These are phyloP conservation scores for Lophura swinhoii DNA, from an alignment of 2,797 vertebrate species.

Conservation along the genomic window DNA sequence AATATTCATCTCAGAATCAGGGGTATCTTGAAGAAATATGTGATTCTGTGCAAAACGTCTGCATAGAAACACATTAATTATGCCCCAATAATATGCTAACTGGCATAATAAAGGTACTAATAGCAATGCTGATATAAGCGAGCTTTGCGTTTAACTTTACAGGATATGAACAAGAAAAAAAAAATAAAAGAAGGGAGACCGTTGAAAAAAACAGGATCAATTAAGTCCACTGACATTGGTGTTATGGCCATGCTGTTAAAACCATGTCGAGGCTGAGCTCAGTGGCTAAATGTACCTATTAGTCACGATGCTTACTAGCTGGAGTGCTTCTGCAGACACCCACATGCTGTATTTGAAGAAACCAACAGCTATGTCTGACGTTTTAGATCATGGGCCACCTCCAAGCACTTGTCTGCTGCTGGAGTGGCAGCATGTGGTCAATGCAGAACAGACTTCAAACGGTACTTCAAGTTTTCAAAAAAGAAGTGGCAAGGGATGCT, in stretches of 20 bases:
- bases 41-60: background rate
- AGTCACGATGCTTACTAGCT: background rate
- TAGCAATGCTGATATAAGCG: background rate
- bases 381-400: background rate
- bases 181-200: background rate
- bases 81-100: background rate
- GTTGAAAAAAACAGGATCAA: background rate
- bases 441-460: background rate
- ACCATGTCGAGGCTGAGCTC: background rate
- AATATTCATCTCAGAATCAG: background rate
- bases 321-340: background rate
- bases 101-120: background rate
- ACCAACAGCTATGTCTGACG: rapidly evolving
- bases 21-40: background rate
- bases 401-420: background rate
- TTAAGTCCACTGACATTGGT: background rate
- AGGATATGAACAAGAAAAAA: background rate
- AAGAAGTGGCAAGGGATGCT: background rate
- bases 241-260: background rate
- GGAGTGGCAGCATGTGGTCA: background rate
- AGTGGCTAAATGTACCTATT: background rate
- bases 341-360: background rate
- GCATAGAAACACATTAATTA: background rate
- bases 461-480: conserved; percentile 20
- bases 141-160: background rate